phyloP scores from a whole-genome alignment of 2,888 invertebrate species.

The Helleia helle region DNA sequence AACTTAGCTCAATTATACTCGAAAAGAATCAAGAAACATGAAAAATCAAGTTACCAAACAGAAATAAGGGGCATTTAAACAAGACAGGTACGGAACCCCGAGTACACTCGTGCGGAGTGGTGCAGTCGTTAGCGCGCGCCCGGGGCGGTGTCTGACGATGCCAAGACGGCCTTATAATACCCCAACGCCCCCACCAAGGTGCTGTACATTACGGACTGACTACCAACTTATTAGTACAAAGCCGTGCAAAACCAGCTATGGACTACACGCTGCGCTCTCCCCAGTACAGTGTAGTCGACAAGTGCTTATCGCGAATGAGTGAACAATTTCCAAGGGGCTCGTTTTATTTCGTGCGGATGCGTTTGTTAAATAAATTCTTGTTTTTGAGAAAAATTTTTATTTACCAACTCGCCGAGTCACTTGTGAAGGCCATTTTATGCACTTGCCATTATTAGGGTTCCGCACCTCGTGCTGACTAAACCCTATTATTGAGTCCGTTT shows the following conservation, averaged over 20 bases:
- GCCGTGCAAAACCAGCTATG: background rate
- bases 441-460: too few species aligned
- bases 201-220: background rate
- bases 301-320: conserved; percentile 25
- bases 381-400: conserved; percentile 1
- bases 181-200: background rate
- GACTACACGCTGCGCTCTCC: background rate
- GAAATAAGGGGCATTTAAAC: conserved; percentile 19
- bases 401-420: too few species aligned
- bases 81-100: conserved; percentile 21
- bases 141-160: conserved; percentile 27
- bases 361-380: conserved; percentile 6
- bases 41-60: conserved; percentile 16
- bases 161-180: conserved; percentile 9
- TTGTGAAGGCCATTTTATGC: too few species aligned
- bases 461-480: too few species aligned
- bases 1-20: too few species aligned
- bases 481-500: too few species aligned
- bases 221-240: background rate
- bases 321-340: conserved; percentile 34
- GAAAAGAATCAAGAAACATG: background rate
- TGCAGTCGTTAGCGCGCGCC: conserved; percentile 39
- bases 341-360: conserved; percentile 9
- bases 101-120: conserved; percentile 29
- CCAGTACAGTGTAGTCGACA: conserved; percentile 11